phyloP scores from a whole-genome alignment of 92 coral and sea anemone genomes.

The Micromussa lordhowensis region DNA sequence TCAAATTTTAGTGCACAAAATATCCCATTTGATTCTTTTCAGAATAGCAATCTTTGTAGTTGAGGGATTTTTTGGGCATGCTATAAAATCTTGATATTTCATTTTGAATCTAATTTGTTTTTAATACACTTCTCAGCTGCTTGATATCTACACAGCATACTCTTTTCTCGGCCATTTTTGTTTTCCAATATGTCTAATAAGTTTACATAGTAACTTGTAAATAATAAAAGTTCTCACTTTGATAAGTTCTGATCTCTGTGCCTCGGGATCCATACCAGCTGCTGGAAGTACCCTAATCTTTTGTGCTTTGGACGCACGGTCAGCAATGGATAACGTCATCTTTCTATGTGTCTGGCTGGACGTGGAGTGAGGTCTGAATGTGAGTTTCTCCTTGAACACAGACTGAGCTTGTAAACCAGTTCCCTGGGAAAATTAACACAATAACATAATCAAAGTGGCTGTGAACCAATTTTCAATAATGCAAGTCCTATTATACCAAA shows the following conservation, averaged over 20 bases:
- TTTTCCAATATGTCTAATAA: not conserved
- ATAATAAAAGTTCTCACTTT: constrained; percentile 59
- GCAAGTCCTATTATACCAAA: too few species aligned
- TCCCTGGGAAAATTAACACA: constrained; percentile 61
- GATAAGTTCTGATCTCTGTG: constrained; percentile 90
- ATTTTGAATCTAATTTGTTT: too few species aligned
- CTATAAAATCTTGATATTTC: too few species aligned
- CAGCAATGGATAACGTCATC: constrained; percentile 96
- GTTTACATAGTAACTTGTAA: not conserved
- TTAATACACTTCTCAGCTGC: too few species aligned
- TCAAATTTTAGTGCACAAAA: too few species aligned
- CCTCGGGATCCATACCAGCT: constrained; percentile 96
- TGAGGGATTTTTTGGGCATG: too few species aligned
- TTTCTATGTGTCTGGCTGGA: constrained; percentile 98
- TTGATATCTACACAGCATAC: too few species aligned
- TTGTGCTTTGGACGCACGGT: constrained; percentile 94
- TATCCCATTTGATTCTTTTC: too few species aligned
- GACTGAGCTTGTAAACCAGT: constrained; percentile 99
- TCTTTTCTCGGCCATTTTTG: not conserved
- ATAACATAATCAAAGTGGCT: too few species aligned
- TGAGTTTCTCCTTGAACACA: constrained; percentile 92
- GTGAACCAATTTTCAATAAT: too few species aligned
- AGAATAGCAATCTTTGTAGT: too few species aligned
- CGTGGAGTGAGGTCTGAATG: constrained; percentile 98
- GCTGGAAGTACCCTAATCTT: constrained; percentile 91